Evolutionary conservation across 2,888 invertebrate genomes (phyloP), one percentile per base, ranked within the genome.

Genomic region (Celastrina argiolus): DNA sequence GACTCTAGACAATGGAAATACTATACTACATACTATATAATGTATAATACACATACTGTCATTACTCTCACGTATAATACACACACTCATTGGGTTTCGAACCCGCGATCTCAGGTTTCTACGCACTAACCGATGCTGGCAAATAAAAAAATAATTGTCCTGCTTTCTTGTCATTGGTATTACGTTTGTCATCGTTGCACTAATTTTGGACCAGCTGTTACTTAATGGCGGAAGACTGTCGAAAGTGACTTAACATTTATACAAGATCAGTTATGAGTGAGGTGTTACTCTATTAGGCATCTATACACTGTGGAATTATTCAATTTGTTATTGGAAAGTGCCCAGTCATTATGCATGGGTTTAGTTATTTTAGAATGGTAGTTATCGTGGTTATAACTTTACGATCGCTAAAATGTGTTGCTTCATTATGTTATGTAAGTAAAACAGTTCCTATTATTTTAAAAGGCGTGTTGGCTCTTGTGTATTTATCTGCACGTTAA

Each of bases 251-350:
- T 51, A 26, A 12, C 51, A 14, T 26, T 51, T 26, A 16, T 51
- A 36, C 36, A 22, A 51, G 22, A 51, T 51, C 51, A 51, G 22
- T 51, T 51, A 51, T 22, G 16, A 16, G 26, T 5, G 16, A 31
- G 31, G 36, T 61, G 34, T 34, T 39, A 36, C 16, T 61, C 61
- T 14, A 12, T n/a, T 18, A 26, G 61, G 36, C n/a, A 61, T 61
- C 16, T 22, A 12, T 22, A 34, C 16, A 5, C 31, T 34, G 31
- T 16, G 6, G 36, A 39, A 39, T 39, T 39, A 61, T 61, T 61
- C 34, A 61, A 61, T 36, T 61, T 22, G 18, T 39, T 61, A 61
- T 61, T 61, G 36, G 61, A 61, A 39, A 61, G 61, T 61, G 18
- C 22, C 14, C 61, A 36, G 39, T 39, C 18, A 61, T 61, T 39